Evolutionary conservation across 2,797 vertebrate species (phyloP), one percentile per base, ranked within the genome.

Genomic region (Gymnopithys bicolor): DNA sequence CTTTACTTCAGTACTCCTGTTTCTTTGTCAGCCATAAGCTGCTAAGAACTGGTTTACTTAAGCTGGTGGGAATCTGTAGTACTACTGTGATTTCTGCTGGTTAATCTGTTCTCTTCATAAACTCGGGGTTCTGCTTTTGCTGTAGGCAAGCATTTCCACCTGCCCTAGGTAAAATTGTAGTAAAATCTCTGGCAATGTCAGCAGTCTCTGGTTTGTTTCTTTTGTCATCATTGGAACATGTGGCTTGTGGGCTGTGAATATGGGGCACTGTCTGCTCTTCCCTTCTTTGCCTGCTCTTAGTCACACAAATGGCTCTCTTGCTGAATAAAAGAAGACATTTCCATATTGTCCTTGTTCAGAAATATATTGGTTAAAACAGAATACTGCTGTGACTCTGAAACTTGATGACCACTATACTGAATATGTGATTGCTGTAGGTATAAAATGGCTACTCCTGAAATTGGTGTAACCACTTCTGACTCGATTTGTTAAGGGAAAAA

Each of bases 401-500:
- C 17, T 19, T 33, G 32, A 21, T 60, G 37, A 30, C 18, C 0
- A 0, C 41, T 79, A 7, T 41, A 46, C 8, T 6, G 64, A 41
- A 52, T 41, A 24, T 5, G 13, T 7, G 30, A 45, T 82, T 41
- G 41, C 32, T 59, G 13, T 69, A 58, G 43, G 22, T 89, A 46
- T 49, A 70, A 69, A 89, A 51, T 51, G 2, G 73, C 46, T 82
- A 0, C 43, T 70, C 30, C 30, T 76, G 27, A 64, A 79, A 56
- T 49, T 35, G 22, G 11, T 56, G 11, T 64, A 45, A 45, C 56
- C 82, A 67, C 74, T 75, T 77, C 32, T 70, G 52, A 49, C 35
- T 58, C 4, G 53, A 80, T 66, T 91, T 87, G 27, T 80, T 75
- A 32, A 41, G 7, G 30, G 66, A 62, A 84, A 59, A 78, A 46